Base-by-base conservation (phyloP, 1,140 invertebrate species). In the Drosophila pallidifrons region DNA sequence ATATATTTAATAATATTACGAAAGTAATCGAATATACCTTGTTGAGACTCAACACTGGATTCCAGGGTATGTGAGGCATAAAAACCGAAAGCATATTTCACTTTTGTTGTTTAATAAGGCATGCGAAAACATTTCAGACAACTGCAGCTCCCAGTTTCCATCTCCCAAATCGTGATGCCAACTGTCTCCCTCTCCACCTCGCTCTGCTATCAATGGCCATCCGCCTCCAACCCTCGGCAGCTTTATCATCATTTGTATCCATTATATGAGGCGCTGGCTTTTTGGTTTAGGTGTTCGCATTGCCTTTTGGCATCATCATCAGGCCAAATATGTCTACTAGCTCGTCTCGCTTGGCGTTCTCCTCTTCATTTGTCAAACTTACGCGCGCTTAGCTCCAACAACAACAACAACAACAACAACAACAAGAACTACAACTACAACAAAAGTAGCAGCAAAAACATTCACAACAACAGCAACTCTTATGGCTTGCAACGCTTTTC, bases 21-120 rank as follows among this genome's bases (percentile, higher is more conserved):
- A 25, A 25, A 4, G 20, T 25, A 25, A 25, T 13, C 10, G 8
- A 5, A 5, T 16, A 63, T 32, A 52, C 61, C 61, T 6, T 13
- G 8, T 10, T 38, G 2, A 3, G 35, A 11, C 3, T 65, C 11
- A 2, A 0, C 0, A n/a, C 41, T 43, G 11, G 13, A 11, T 54
- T 60, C 6, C 35, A 54, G 75, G 82, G 80, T 59, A 75, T 79
- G 10, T 13, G 3, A 43, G 25, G 55, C 46, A 45, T 16, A 58
- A 70, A 52, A 43, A 57, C 49, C 13, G 43, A 41, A 65, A 66
- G 63, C 38, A 89, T 89, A 79, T 89, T 89, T 89, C 85, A 89
- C 85, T 81, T 88, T 88, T 71, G 78, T 79, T 89, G 85, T 81
- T 89, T 89, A 89, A 89, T 89, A 89, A 82, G 78, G 86, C 83